A percentile compares a stretch with the other conserved stretches of the same genome.
Evolutionary conservation across 2,113 vertebrate genomes (phyloP).

Genomic region (Riparia riparia): DNA sequence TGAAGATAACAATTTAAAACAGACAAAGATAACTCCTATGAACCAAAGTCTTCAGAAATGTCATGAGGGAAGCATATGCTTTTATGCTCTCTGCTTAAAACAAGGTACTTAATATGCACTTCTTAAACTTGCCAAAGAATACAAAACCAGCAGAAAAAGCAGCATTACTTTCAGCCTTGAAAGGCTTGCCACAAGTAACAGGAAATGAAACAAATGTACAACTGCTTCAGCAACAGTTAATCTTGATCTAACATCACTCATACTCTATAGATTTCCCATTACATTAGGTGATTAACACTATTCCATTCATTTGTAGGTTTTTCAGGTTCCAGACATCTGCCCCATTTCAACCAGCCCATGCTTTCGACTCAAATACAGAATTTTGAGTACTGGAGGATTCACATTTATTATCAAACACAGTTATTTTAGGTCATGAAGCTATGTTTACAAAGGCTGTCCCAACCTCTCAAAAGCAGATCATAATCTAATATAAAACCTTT

Average conservation of each 20-base stretch:
- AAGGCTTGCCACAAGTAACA: constrained; percentile 5
- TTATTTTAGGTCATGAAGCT: neutral
- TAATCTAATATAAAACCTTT: neutral
- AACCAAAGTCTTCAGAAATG: neutral
- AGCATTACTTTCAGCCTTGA: constrained; percentile 3
- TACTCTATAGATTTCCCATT: constrained; percentile 24
- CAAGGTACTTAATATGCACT: neutral
- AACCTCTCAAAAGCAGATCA: neutral
- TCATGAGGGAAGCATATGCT: neutral
- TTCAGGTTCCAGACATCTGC: constrained; percentile 12
- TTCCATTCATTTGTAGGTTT: neutral
- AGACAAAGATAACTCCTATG: neutral
- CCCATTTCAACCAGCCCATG: neutral
- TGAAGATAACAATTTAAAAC: neutral
- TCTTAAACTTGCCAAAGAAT: neutral
- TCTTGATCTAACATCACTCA: constrained; percentile 41
- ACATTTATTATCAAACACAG: neutral
- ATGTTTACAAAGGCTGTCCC: neutral
- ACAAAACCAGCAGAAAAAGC: constrained; percentile 20
- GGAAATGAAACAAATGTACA: constrained; percentile 62
- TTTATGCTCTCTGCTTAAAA: neutral
- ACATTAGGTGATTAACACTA: constrained; percentile 23
- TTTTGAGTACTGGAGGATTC: neutral
- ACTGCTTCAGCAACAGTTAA: constrained; percentile 3
- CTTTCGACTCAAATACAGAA: neutral